These are phyloP conservation scores for Melanotus villosus DNA, from an alignment of 2,888 invertebrate genomes.

Conservation along the genomic window DNA sequence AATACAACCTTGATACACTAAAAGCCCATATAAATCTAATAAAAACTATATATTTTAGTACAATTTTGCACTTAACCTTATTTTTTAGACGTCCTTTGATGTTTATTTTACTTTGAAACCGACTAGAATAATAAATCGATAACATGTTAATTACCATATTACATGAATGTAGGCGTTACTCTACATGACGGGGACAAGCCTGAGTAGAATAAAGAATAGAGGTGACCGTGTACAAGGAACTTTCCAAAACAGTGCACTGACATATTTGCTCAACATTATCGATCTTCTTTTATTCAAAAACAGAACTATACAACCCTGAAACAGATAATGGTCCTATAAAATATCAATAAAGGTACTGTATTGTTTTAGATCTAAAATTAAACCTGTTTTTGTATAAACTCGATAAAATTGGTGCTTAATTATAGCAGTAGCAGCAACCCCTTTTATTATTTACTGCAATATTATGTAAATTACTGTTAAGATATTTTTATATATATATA, in stretches of 20 bases:
- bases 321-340: neutral
- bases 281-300: neutral
- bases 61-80: slow-evolving; percentile 15
- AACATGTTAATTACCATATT: slow-evolving; percentile 35
- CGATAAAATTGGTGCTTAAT: too few species aligned
- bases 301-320: neutral
- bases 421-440: too few species aligned
- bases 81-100: slow-evolving; percentile 32
- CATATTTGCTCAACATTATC: slow-evolving; percentile 10
- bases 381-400: too few species aligned
- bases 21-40: too few species aligned
- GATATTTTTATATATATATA: too few species aligned
- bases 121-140: slow-evolving; percentile 24
- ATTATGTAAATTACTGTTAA: too few species aligned
- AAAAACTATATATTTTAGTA: neutral
- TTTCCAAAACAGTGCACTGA: slow-evolving; percentile 23
- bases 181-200: slow-evolving; percentile 32
- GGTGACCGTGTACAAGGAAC: slow-evolving; percentile 22
- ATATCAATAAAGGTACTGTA: neutral
- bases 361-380: neutral
- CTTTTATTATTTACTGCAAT: too few species aligned
- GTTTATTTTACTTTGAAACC: slow-evolving; percentile 26
- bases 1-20: too few species aligned
- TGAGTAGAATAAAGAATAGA: slow-evolving; percentile 35
- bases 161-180: slow-evolving; percentile 30